phyloP scores from a whole-genome alignment of 2,113 vertebrate genomes.

The Laticauda laticaudata region DNA sequence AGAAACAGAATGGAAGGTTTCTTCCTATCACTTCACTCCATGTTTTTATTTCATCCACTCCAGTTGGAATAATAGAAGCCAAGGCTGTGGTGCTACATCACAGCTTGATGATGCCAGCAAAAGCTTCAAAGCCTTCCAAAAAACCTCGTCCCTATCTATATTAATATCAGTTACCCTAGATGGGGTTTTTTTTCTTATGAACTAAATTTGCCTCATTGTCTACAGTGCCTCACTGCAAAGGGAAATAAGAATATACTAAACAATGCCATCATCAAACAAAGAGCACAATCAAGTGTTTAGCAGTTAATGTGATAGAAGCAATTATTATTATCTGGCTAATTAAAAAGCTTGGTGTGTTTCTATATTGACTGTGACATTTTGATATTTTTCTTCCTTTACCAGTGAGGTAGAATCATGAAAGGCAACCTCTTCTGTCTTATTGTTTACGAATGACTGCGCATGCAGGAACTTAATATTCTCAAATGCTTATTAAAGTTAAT shows the following conservation, averaged over 20 bases:
- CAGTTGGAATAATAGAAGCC: neutral
- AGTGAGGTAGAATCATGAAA: neutral
- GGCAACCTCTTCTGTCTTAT: neutral
- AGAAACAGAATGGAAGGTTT: neutral
- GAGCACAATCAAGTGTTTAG: neutral
- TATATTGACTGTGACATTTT: conserved; percentile 1
- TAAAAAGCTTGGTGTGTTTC: conserved; percentile 4
- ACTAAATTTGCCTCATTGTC: neutral
- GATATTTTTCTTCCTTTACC: neutral
- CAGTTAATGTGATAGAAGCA: neutral
- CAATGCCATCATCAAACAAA: neutral
- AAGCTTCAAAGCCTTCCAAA: neutral
- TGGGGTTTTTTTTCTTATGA: neutral
- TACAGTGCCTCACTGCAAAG: neutral
- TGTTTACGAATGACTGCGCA: conserved; percentile 2
- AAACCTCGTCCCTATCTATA: neutral
- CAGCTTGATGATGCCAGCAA: neutral
- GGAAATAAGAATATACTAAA: neutral
- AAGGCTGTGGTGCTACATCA: neutral
- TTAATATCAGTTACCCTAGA: neutral
- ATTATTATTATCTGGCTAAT: conserved; percentile 13
- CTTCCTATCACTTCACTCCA: neutral
- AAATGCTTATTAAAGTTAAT: conserved; percentile 10
- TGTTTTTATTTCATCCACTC: neutral
- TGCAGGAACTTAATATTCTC: neutral